Base-by-base conservation (phyloP, 2,797 vertebrate species). In the Oryzias sinensis region DNA sequence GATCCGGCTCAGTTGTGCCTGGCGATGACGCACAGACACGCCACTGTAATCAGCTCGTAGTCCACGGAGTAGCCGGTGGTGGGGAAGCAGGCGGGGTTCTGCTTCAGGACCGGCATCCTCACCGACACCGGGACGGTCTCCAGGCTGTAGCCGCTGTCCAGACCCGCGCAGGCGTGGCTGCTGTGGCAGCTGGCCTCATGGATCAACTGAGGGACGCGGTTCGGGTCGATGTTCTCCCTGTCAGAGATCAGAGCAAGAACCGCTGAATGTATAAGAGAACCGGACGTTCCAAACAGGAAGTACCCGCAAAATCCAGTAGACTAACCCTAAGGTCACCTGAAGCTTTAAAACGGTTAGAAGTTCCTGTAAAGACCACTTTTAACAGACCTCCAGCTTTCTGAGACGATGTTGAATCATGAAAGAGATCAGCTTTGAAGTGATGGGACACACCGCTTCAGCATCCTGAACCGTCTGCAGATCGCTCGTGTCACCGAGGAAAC, bases 21-120 rank as follows among this genome's bases (percentile, higher is more conserved):
- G 53, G 92, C 76, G 15, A 81, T 76, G 2, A 90, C 92, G 67
- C 92, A 93, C 81, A 93, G 67, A 73, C 92, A 93, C 0, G 92
- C 92, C 5, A 93, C 82, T 42, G 81, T 92, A 59, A 93, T 79
- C n/a, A 88, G 58, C 75, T 93, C 89, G 47, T 87, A 91, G 48
- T 93, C 91, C 59, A 93, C 62, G 4, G 90, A 87, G 77, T 87
- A 89, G 56, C 76, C 84, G 44, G 81, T 42, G 0, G 66, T 60
- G 8, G 87, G 74, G 72, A 83, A 87, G 68, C 91, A 92, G 60
- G 18, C 65, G 6, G 83, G 74, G 74, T 89, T 90, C 53, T 87
- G 90, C 75, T 81, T 84, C 18, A 93, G 88, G 33, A 93, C 90
- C 0, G 92, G 92, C 79, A 93, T 87, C 51, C 79, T 83, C 43